Evolutionary conservation across 2,797 vertebrate genomes (phyloP).

Genomic region (Heteromormyrus szaboi): DNA sequence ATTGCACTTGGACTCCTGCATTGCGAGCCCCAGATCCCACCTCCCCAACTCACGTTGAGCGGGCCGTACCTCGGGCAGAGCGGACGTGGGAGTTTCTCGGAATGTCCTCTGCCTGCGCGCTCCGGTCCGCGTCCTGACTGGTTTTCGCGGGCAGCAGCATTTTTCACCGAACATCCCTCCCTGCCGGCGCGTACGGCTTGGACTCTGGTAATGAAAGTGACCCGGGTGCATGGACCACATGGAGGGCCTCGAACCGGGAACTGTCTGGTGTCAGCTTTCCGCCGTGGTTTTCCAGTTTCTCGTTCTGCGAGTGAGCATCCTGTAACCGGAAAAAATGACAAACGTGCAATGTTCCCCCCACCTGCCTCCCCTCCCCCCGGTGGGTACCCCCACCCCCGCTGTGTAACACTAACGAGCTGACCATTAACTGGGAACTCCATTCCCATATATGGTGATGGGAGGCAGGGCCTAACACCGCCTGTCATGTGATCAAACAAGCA

Average conservation of each 20-base stretch:
- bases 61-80: background rate
- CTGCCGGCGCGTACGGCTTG: background rate
- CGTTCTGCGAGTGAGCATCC: background rate
- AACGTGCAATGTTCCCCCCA: background rate
- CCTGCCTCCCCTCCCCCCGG: too few species aligned
- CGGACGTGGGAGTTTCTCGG: background rate
- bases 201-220: background rate
- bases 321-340: background rate
- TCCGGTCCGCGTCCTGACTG: background rate
- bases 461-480: conserved; percentile 28
- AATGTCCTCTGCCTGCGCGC: background rate
- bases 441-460: background rate
- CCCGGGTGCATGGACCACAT: background rate
- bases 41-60: background rate
- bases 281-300: background rate
- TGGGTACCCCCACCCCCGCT: background rate
- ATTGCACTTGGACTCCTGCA: background rate
- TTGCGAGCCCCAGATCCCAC: background rate
- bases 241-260: background rate
- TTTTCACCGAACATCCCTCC: background rate
- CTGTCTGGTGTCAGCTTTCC: background rate
- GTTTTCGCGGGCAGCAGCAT: background rate
- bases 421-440: background rate
- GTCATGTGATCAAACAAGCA: conserved; percentile 50
- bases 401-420: background rate